These are phyloP conservation scores for Galerucella calmariensis DNA, from an alignment of 2,888 invertebrate genomes.

Conservation along the genomic window DNA sequence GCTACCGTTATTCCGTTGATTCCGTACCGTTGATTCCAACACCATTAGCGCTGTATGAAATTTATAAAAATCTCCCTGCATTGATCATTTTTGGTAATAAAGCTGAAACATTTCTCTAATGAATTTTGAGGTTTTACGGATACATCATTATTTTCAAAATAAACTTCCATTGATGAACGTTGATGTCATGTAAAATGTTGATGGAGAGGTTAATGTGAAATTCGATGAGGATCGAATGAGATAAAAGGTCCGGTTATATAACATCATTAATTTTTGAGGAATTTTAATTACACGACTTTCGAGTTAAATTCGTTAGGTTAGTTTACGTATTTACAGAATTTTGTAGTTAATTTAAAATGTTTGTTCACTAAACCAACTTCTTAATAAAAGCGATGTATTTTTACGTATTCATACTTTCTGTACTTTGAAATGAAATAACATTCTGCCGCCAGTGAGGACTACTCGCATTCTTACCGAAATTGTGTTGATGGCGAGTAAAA, in stretches of 20 bases:
- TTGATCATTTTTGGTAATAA: not conserved
- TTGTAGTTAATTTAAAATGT: no score
- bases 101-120: constrained; percentile 2
- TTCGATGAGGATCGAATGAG: not conserved
- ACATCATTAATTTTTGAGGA: constrained; percentile 1
- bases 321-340: no score
- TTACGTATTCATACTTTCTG: no score
- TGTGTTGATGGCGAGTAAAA: no score
- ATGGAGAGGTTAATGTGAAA: not conserved
- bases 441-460: no score
- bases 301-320: not conserved
- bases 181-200: not conserved
- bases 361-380: no score
- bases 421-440: no score
- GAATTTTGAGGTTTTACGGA: not conserved
- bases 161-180: not conserved
- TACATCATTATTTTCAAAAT: constrained; percentile 6
- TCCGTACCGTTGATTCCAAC: no score
- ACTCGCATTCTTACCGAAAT: no score
- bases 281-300: not conserved
- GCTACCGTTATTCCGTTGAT: no score
- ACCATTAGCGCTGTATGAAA: not conserved
- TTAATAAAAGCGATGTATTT: no score
- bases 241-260: not conserved
- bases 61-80: not conserved